phyloP scores from a whole-genome alignment of 1,140 invertebrate species.

The Philotrypesis tridentata region DNA sequence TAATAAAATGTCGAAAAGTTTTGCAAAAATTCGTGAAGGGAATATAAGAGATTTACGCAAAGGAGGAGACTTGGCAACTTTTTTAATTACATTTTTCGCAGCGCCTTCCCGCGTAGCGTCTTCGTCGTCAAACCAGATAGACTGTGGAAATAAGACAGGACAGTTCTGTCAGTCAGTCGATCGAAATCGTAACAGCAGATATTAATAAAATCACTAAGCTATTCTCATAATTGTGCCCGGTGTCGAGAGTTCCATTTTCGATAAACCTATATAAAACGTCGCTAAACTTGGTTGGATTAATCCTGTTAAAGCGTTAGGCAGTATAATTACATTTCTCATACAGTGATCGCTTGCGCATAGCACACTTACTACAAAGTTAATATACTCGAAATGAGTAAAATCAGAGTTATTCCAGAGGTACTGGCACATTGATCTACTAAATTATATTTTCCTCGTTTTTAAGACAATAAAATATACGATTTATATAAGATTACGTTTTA shows the following conservation, averaged over 20 bases:
- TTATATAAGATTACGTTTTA: background rate
- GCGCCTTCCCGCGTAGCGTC: slow-evolving; percentile 70
- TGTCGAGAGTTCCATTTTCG: background rate
- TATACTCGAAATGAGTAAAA: background rate
- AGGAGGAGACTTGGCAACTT: slow-evolving; percentile 52
- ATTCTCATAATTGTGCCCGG: background rate
- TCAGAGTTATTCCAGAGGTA: background rate
- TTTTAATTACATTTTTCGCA: slow-evolving; percentile 72
- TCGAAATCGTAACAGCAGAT: slow-evolving; percentile 23
- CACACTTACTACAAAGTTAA: background rate
- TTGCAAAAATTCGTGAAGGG: slow-evolving; percentile 33
- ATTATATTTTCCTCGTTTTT: background rate
- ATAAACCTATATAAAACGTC: background rate
- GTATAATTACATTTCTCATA: background rate
- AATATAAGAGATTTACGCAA: slow-evolving; percentile 40
- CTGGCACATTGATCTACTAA: background rate
- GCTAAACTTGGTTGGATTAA: background rate
- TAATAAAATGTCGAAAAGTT: slow-evolving; percentile 22
- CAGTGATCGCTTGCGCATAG: background rate
- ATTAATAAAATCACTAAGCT: background rate
- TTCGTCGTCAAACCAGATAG: slow-evolving; percentile 80
- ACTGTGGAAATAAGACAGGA: slow-evolving; percentile 76
- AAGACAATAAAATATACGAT: background rate
- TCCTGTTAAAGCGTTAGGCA: background rate
- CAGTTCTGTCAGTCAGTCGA: slow-evolving; percentile 60